Base-by-base conservation (phyloP, 1,140 invertebrate genomes). In the Drosophila micromelanica region DNA sequence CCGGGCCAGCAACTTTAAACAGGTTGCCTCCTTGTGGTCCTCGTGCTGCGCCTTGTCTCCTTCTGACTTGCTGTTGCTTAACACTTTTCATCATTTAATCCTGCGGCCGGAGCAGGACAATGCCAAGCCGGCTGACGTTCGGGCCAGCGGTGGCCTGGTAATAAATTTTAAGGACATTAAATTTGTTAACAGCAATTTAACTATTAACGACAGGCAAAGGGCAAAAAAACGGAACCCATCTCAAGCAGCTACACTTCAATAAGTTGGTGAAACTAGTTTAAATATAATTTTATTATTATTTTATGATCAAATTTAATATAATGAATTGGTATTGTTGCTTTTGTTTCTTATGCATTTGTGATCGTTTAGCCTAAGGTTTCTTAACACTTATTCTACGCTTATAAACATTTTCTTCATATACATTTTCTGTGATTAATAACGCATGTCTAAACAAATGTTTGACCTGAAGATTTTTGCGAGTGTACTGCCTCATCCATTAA, bases 121-220 rank as follows among this genome's bases (percentile, higher is more conserved):
- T 37, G 72, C 48, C 62, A 68, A 56, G 52, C 38, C 40, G 17
- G 13, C 57, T 52, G 49, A 55, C 30, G 48, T 15, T 48, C 12
- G 12, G 40, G 13, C n/a, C 27, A 73, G 32, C 51, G 45, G 3
- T 51, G 48, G 40, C 32, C 17, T 49, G 55, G 70, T 65, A 67
- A 80, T 80, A 80, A 80, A 77, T 77, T 78, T 77, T 77, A 78
- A 80, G 75, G 56, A 80, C 71, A 77, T 80, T 80, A 74, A 80
- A 80, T 80, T 80, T 77, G 75, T 80, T 80, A 80, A 80, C 70
- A 80, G 75, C 77, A 80, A 80, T 80, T 77, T 77, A 74, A 74
- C 77, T 74, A 80, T 80, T 80, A 80, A 80, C 64, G 74, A 69
- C 74, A 69, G 55, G 42, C 43, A 54, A 35, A 59, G 42, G 27